Evolutionary conservation across 2,113 vertebrate species (phyloP).

Genomic region (Peromyscus maniculatus): DNA sequence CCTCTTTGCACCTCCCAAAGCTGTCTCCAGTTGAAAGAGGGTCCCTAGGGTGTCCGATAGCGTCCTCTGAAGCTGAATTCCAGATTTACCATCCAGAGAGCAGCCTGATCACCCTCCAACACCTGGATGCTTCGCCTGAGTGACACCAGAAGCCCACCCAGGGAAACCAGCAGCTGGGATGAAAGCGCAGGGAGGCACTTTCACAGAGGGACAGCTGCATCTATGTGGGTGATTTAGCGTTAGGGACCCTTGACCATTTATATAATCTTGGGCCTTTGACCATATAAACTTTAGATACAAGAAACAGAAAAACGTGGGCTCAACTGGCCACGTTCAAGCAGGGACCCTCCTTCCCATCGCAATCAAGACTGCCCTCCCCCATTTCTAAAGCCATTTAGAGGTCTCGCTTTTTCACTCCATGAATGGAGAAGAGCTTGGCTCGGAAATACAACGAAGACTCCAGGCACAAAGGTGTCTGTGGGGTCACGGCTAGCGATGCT

Average conservation of each 20-base stretch:
- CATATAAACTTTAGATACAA: not conserved
- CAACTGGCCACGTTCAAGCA: not conserved
- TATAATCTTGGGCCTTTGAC: not conserved
- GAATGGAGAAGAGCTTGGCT: not conserved
- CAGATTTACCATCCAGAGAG: not conserved
- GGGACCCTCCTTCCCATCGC: not conserved
- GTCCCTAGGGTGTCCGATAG: not conserved
- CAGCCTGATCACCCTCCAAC: not conserved
- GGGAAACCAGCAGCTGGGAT: not conserved
- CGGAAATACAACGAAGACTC: not conserved
- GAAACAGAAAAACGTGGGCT: not conserved
- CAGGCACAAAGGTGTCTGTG: slow-evolving; percentile 70
- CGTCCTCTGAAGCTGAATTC: not conserved
- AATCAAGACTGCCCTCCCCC: not conserved
- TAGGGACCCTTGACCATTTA: not conserved
- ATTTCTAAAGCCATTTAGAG: not conserved
- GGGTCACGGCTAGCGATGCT: not conserved
- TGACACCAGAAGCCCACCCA: not conserved
- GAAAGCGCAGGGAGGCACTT: not conserved
- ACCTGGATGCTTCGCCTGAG: not conserved
- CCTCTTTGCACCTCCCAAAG: too few relatives aligned
- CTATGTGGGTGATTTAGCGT: not conserved
- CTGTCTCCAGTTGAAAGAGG: not conserved
- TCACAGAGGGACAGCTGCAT: not conserved
- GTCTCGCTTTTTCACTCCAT: not conserved